phyloP scores from a whole-genome alignment of 2,113 vertebrate species.

The Upupa epops region DNA sequence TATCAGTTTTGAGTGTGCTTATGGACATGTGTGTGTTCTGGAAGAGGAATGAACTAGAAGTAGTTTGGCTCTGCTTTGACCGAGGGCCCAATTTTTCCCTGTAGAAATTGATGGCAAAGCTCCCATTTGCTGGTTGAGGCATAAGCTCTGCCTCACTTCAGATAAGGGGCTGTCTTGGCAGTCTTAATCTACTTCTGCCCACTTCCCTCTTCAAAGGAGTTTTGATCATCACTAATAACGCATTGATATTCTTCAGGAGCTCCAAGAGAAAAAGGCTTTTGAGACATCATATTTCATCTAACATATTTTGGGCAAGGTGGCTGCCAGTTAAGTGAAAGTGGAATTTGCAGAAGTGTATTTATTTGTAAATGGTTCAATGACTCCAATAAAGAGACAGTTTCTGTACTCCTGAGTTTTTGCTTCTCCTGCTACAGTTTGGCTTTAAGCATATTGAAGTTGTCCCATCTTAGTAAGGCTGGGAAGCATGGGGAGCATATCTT shows the following conservation, averaged over 20 bases:
- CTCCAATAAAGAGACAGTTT: not conserved
- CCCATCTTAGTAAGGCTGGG: not conserved
- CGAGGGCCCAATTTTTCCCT: not conserved
- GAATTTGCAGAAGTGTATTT: not conserved
- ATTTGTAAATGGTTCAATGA: not conserved
- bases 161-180: not conserved
- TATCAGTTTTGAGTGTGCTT: not conserved
- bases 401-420: not conserved
- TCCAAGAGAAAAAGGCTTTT: not conserved
- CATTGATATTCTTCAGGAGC: not conserved
- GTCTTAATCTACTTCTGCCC: not conserved
- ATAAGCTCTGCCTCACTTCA: not conserved
- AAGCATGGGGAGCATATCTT: not conserved
- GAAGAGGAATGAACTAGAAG: not conserved
- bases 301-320: not conserved
- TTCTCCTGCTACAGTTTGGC: not conserved
- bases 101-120: not conserved
- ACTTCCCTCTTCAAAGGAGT: not conserved
- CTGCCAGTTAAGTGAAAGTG: not conserved
- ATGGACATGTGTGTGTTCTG: not conserved
- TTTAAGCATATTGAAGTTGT: not conserved
- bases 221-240: not conserved
- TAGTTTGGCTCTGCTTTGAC: not conserved
- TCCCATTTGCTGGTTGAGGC: fast-evolving
- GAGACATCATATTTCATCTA: not conserved